Evolutionary conservation across 2,113 vertebrate species (phyloP).

Genomic region (Poecilia latipinna): DNA sequence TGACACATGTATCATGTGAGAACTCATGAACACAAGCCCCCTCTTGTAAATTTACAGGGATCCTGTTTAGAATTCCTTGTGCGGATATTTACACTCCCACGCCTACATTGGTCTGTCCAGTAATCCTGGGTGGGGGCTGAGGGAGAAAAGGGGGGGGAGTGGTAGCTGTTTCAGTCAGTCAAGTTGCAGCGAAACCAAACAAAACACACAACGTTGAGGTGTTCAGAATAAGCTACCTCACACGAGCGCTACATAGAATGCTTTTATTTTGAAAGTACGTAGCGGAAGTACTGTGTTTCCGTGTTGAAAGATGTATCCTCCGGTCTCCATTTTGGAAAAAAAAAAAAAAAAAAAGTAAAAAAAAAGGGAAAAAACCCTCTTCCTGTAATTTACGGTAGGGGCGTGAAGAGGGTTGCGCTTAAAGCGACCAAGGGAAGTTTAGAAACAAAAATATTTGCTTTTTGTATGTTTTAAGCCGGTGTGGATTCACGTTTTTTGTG

Average conservation of each 20-base stretch:
- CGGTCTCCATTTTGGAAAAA: slow-evolving; percentile 36
- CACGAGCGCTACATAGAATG: fast-evolving
- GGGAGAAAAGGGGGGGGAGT: no score
- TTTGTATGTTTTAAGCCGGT: slow-evolving; percentile 6
- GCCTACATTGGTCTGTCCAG: slow-evolving; percentile 8
- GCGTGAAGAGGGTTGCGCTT: slow-evolving; percentile 24
- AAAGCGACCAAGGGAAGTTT: background rate
- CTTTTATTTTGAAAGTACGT: slow-evolving; percentile 22
- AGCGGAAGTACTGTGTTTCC: background rate
- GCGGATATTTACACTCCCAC: slow-evolving; percentile 39
- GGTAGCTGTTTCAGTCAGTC: slow-evolving; percentile 1
- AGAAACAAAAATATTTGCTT: background rate
- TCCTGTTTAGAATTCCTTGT: slow-evolving; percentile 2
- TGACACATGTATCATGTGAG: background rate
- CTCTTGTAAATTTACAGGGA: background rate
- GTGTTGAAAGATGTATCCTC: background rate
- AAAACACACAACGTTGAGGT: fast-evolving
- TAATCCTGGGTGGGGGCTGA: background rate
- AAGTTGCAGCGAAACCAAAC: background rate
- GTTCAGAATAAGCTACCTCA: slow-evolving; percentile 32
- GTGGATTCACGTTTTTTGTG: slow-evolving; percentile 10
- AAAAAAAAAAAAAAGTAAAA: background rate
- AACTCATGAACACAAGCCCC: background rate
- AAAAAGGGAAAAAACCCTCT: background rate
- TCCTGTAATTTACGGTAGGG: slow-evolving; percentile 21